Evolutionary conservation across 2,113 vertebrate genomes (phyloP), one percentile per base, ranked within the genome.

Genomic region (Atrichornis clamosus): DNA sequence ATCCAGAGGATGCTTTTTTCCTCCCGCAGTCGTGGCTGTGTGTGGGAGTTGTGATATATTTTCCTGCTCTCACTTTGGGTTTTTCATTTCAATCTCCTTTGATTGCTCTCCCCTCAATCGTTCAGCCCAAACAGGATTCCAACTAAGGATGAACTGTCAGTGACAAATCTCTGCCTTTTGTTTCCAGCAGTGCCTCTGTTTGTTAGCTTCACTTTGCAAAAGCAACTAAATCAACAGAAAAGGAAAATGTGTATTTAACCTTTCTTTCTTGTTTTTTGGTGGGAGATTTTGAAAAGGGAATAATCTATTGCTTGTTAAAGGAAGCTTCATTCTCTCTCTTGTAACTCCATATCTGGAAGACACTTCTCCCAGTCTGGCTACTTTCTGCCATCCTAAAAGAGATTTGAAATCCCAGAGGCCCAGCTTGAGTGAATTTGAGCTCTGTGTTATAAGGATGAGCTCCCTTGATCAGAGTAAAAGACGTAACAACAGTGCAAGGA

Each of bases 121-220:
- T 92, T 92, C 89, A 88, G 64, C 52, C 49, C 83, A 87, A 90
- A 67, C 74, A 84, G 79, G 32, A 74, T 47, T 26, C 21, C 88
- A 86, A 95, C 86, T 85, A 91, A 75, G 3, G 4, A 91, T 64
- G 91, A 92, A 47, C 55, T 74, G 62, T 53, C 93, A 90, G 78
- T 79, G 84, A 95, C 83, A 84, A 87, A 88, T 93, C 88, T 58
- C 35, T 59, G 68, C 35, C 33, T 89, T 94, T 95, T 91, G 59
- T 84, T 97, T 95, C 84, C 58, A 84, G 63, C 70, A 55, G 37
- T 95, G 82, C 37, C 53, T 87, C 39, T 73, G 21, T 86, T 84
- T 70, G 60, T 92, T 56, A 92, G 73, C 26, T 49, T 93, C 60
- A 42, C 46, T 92, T 91, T 93, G 59, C 58, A 59, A 95, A 93